phyloP scores from a whole-genome alignment of 2,888 invertebrate species.

The Andricus quercusramuli region DNA sequence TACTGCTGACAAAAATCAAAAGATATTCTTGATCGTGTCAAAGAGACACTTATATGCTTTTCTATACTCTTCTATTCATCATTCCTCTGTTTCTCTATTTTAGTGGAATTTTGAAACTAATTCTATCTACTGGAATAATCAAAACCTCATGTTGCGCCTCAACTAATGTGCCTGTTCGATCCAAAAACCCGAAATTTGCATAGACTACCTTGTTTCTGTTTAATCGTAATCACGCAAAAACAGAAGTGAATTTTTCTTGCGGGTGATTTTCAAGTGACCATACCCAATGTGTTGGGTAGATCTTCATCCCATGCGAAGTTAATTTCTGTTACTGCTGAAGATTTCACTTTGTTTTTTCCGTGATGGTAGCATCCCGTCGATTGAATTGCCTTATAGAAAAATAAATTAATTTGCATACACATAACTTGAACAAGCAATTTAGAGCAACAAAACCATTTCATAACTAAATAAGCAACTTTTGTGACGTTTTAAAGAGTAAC shows the following conservation, averaged over 20 bases:
- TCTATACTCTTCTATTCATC: slow-evolving; percentile 14
- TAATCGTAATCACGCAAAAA: background rate
- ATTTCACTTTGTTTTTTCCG: no score
- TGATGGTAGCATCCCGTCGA: background rate
- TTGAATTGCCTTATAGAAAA: background rate
- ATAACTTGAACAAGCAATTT: background rate
- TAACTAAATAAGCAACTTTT: background rate
- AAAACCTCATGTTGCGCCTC: background rate
- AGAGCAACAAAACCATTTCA: background rate
- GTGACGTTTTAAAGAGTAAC: background rate
- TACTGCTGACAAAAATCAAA: background rate
- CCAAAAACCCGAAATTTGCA: background rate
- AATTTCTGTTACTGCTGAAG: no score
- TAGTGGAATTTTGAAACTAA: slow-evolving; percentile 4
- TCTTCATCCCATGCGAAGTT: no score
- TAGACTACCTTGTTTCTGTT: background rate
- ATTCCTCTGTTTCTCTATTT: background rate
- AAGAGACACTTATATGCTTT: background rate
- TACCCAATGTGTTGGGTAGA: no score
- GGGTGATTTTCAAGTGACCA: no score
- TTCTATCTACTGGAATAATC: background rate
- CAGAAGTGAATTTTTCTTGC: no score
- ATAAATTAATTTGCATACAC: background rate
- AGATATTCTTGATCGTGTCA: background rate
- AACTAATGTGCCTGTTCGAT: background rate